Evolutionary conservation across 37 sponge, comb jelly and placozoan genomes (phyloP), one percentile per base, ranked within the genome.

Genomic region (Chondrosia reniformis): DNA sequence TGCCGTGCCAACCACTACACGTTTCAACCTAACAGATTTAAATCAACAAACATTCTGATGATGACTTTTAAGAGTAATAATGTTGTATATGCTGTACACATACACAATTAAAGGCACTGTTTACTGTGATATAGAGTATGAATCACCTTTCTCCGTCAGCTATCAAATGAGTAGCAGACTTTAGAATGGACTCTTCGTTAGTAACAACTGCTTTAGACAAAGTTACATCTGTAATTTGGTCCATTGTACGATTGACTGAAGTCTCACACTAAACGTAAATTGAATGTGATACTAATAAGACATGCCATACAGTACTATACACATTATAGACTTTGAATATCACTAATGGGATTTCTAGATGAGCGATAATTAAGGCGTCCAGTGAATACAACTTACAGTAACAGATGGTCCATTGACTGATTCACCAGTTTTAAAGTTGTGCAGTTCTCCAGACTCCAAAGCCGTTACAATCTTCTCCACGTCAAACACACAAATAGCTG

Each of bases 401-500:
- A 69, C 44, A 69, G 72, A 44, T 3, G 57, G 41, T 5, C 36
- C 33, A 28, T 31, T 38, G 30, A 46, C 24, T 27, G 28, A 6
- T 15, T 22, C 15, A 38, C 56, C 63, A 4, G 45, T 67, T 12
- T 72, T 12, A n/a, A 69, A 44, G 72, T 69, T 69, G 42, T 24
- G 17, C 2, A 69, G 72, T 21, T 3, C 12, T 13, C 0, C n/a
- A 19, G 72, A 69, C 24, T 69, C 36, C 2, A 69, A 44, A 44
- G 72, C 72, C 39, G 37, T 40, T 7, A 24, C 55, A 34, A 37
- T 62, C 15, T 63, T 24, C 21, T 78, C 77, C 28, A 90, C 84
- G 36, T 84, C 78, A 78, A 69, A 95, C 37, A 89, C 82, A 74
- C 96, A 95, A 21, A 95, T 71, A 17, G 89, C 92, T 17, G 96